Evolutionary conservation across 2,888 invertebrate genomes (phyloP), one percentile per base, ranked within the genome.

Genomic region (Theodoxus fluviatilis): DNA sequence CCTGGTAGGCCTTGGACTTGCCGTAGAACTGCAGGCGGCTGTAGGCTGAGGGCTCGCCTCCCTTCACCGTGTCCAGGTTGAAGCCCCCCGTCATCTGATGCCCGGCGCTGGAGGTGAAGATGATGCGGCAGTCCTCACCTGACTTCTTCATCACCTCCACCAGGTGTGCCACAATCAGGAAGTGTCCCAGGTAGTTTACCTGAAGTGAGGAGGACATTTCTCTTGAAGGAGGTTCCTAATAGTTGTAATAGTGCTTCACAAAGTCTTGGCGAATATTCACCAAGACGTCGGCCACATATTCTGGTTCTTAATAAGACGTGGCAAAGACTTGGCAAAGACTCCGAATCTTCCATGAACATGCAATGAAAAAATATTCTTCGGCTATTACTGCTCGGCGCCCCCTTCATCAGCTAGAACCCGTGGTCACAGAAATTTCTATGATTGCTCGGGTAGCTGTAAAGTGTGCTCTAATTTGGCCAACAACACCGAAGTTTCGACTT

Each of bases 181-280:
- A 80, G 63, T 80, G 80, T n/a, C 78, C 74, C 18, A 80, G 69
- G 49, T 80, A 80, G 69, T 80, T 80, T 0, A 80, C 77, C 75
- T 79, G 71, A 25, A 55, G 18, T 12, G 9, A 43, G 18, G 43
- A 9, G 18, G 18, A 43, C 43, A 43, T 43, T 15, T 43, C 12
- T 15, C 15, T 15, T 43, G 18, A 43, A 9, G 18, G 9, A 12
- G 9, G 18, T 12, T 43, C 9, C 9, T 12, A 43, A 43, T 43
- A 43, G 18, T 43, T 9, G 43, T 43, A 12, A 9, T 43, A 15
- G 18, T 43, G 43, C 9, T 12, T 43, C 9, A 9, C 43, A 43
- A 43, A 12, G 43, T 43, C 43, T n/a, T n/a, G n/a, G n/a, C n/a
- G n/a, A n/a, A n/a, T n/a, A n/a, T n/a, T n/a, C n/a, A n/a, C n/a